These are phyloP conservation scores for Tangara arthus DNA, from an alignment of 2,797 vertebrate genomes.

Conservation along the genomic window DNA sequence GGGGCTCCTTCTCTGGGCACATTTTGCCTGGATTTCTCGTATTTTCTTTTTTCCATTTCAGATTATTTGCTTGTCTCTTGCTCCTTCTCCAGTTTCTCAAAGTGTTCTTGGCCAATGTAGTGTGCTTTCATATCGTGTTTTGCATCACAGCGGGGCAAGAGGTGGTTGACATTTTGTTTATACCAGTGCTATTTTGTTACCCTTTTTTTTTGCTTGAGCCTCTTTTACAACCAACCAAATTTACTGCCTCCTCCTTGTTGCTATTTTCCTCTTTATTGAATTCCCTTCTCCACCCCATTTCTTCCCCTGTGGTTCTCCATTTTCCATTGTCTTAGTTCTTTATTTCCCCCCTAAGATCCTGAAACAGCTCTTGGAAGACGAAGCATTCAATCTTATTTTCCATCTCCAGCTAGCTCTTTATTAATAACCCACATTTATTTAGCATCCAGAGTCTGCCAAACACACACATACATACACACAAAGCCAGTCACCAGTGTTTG, in stretches of 20 bases:
- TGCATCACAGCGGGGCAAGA: not conserved
- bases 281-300: not conserved
- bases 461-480: not conserved
- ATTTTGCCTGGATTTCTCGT: not conserved
- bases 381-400: slow-evolving; percentile 58
- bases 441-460: slow-evolving; percentile 46
- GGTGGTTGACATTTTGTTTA: slow-evolving; percentile 9
- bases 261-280: slow-evolving; percentile 45
- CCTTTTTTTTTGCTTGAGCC: not conserved
- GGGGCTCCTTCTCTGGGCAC: not conserved
- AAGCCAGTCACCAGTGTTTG: slow-evolving; percentile 44
- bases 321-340: slow-evolving; percentile 57
- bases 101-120: not conserved
- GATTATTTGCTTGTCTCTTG: not conserved
- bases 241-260: slow-evolving; percentile 21
- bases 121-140: not conserved
- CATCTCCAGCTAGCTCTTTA: slow-evolving; percentile 50
- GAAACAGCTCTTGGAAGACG: slow-evolving; percentile 41
- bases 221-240: slow-evolving; percentile 25
- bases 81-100: not conserved
- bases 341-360: slow-evolving; percentile 40
- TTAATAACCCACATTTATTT: slow-evolving; percentile 69
- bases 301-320: slow-evolving; percentile 2
- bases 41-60: not conserved
- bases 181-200: slow-evolving; percentile 7